phyloP scores from a whole-genome alignment of 2,113 vertebrate species.

The Ifrita kowaldi region DNA sequence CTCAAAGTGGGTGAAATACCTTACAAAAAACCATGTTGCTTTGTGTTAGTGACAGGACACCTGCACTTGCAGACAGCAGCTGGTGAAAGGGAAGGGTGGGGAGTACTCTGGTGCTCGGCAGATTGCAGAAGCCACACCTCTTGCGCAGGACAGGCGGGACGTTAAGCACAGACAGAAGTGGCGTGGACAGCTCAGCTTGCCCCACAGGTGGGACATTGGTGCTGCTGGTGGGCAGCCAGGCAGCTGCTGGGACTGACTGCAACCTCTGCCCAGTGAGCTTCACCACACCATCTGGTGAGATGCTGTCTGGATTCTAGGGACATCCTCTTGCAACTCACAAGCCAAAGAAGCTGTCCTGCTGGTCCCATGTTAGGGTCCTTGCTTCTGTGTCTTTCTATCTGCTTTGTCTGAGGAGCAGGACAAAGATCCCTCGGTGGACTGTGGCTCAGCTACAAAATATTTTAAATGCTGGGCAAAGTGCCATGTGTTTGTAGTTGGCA shows the following conservation, averaged over 20 bases:
- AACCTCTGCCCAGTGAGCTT: background rate
- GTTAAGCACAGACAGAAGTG: accelerated
- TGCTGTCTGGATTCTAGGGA: background rate
- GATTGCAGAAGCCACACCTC: background rate
- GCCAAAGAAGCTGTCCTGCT: background rate
- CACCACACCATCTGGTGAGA: background rate
- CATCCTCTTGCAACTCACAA: background rate
- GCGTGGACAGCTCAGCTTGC: accelerated
- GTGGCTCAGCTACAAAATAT: background rate
- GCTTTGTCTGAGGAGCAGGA: background rate
- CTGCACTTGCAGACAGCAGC: background rate
- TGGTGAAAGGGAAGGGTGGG: background rate
- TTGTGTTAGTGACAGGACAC: background rate
- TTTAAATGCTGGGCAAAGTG: background rate
- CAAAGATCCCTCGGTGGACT: background rate
- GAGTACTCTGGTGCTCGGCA: background rate
- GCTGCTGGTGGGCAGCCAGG: background rate
- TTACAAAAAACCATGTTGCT: background rate
- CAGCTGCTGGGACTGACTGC: accelerated
- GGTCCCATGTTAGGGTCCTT: background rate
- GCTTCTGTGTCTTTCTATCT: background rate
- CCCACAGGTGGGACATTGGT: accelerated
- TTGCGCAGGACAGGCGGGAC: background rate
- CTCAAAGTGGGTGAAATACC: background rate
- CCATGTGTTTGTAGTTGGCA: background rate